These are phyloP conservation scores for Pseudorasbora parva DNA, from an alignment of 2,113 vertebrate species.

Conservation along the genomic window DNA sequence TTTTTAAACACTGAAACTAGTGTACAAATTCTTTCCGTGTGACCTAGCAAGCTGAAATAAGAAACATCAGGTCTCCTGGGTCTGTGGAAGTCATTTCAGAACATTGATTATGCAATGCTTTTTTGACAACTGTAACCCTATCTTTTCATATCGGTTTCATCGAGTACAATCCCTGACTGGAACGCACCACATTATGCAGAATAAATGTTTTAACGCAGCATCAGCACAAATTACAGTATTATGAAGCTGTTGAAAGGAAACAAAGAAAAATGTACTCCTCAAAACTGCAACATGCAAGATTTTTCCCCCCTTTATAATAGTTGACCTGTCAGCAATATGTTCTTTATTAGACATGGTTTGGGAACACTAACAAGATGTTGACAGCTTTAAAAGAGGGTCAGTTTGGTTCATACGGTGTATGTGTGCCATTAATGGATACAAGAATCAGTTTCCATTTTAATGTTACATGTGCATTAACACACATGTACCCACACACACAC, in stretches of 20 bases:
- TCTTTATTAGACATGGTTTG: slow-evolving; percentile 3
- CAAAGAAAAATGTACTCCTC: background rate
- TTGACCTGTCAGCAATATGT: slow-evolving; percentile 17
- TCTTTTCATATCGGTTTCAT: background rate
- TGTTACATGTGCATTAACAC: background rate
- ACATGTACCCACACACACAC: background rate
- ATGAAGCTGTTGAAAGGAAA: background rate
- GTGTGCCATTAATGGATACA: slow-evolving; percentile 15
- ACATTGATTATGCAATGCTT: background rate
- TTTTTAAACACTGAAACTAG: background rate
- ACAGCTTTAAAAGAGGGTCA: background rate
- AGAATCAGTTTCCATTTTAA: slow-evolving; percentile 34
- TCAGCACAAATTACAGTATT: slow-evolving; percentile 6
- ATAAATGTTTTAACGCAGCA: background rate
- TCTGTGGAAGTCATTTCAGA: background rate
- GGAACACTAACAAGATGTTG: background rate
- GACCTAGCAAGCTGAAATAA: slow-evolving; percentile 1
- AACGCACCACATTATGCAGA: background rate
- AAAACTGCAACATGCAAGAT: background rate
- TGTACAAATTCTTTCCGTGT: background rate
- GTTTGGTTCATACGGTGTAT: slow-evolving; percentile 8
- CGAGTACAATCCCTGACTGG: background rate
- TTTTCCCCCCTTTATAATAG: background rate
- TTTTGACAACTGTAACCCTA: background rate
- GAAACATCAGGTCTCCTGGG: background rate